Base-by-base conservation (phyloP, 2,888 invertebrate species). In the Gandaritis pyraliata region DNA sequence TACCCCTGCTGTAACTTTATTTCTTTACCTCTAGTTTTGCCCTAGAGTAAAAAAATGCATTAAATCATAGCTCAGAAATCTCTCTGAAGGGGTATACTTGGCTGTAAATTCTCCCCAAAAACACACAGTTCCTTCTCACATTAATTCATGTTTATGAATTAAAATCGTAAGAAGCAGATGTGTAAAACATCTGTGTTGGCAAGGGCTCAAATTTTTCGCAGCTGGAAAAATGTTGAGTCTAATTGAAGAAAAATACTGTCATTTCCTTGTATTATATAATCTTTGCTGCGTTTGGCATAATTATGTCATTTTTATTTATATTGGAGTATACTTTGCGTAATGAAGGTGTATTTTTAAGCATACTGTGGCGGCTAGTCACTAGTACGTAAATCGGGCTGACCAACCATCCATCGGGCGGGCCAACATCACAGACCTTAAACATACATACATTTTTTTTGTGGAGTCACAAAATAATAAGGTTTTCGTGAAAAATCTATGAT, bases 141-240 rank as follows among this genome's bases (percentile, higher is more conserved):
- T 61, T 72, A 55, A 66, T 66, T 64, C 58, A 65, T 36, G 38
- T 63, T 58, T 63, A 51, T 64, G 49, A 63, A 63, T 65, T 64
- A 61, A 65, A 69, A 67, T 62, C 56, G 51, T 36, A 57, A 49
- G 64, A 68, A 64, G 61, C 66, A 70, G 68, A 71, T 65, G 71
- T 72, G 69, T 69, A 66, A 65, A 66, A 64, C 78, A 77, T 74
- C 72, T 68, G 65, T 65, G 74, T 72, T 78, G 78, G 77, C 78
- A 73, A 60, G 65, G 53, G 58, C 64, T 72, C 76, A 74, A 74
- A 53, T 58, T 52, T 47, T 64, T 60, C 59, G 36, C 60, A 72
- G 63, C 58, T 64, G 63, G 58, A 41, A 56, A 63, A 64, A 57
- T 67, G 47, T 67, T 77, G 53, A 69, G 57, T 43, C 64, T 71